Evolutionary conservation across 1,140 invertebrate genomes (phyloP).

Genomic region (Berghia stephanieae): DNA sequence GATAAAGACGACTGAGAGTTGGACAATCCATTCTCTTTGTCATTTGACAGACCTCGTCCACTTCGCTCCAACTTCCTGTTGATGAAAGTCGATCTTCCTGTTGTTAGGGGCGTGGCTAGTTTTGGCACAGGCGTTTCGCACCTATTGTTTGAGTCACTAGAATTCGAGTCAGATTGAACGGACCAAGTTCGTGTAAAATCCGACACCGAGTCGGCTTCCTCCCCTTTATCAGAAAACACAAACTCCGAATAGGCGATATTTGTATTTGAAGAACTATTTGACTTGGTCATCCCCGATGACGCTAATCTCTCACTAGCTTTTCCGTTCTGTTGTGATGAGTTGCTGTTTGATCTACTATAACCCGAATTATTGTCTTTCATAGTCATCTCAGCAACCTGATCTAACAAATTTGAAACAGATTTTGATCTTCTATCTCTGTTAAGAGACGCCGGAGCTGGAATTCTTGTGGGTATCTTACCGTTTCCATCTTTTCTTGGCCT

Average conservation of each 20-base stretch:
- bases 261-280: neutral
- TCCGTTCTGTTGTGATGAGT: neutral
- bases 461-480: constrained; percentile 42
- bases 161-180: constrained; percentile 34
- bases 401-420: constrained; percentile 46
- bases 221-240: neutral
- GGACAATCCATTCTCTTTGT: constrained; percentile 27
- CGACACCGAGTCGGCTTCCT: constrained; percentile 37
- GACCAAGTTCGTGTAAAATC: constrained; percentile 37
- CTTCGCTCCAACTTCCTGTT: constrained; percentile 25
- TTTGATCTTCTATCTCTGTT: constrained; percentile 42
- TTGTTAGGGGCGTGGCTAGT: constrained; percentile 54
- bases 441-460: constrained; percentile 51
- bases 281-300: neutral
- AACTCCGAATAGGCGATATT: neutral
- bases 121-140: constrained; percentile 50
- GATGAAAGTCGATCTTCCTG: constrained; percentile 50
- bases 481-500: constrained; percentile 48
- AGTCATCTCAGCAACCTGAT: neutral
- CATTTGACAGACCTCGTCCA: constrained; percentile 7
- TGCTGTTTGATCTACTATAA: no score
- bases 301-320: neutral
- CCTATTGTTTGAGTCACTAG: constrained; percentile 33
- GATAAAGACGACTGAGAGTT: constrained; percentile 26
- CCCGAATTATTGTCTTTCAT: no score